Evolutionary conservation across 2,888 invertebrate species (phyloP).

Genomic region (Zygothrica quintamaculata): DNA sequence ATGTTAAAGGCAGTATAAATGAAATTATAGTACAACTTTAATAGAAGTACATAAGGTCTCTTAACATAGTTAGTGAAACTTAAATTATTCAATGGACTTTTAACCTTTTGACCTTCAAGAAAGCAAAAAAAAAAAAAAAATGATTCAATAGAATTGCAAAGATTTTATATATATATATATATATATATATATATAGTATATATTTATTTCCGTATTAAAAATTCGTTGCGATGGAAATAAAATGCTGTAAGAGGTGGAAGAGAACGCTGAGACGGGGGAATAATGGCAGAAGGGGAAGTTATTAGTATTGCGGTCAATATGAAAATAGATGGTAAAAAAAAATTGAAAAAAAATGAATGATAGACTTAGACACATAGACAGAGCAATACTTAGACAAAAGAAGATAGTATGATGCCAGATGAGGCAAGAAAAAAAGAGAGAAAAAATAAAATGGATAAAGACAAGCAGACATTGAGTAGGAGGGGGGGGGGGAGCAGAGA

Average conservation of each 20-base stretch:
- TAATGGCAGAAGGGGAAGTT: not conserved
- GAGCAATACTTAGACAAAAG: not conserved
- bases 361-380: conserved; percentile 3
- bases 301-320: conserved; percentile 12
- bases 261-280: no score
- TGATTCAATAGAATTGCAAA: conserved; percentile 20
- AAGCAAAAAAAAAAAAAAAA: conserved; percentile 8
- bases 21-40: no score
- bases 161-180: no score
- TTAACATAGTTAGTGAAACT: no score
- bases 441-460: not conserved
- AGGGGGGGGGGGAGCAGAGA: not conserved
- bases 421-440: not conserved
- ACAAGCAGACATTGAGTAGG: not conserved
- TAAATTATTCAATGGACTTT: no score
- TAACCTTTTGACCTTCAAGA: not conserved
- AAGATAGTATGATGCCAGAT: no score
- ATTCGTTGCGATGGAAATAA: not conserved
- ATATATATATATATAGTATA: no score
- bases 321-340: conserved; percentile 6
- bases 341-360: conserved; percentile 25
- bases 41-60: no score
- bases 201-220: no score
- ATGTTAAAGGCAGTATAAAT: no score
- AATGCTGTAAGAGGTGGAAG: not conserved